Percentiles rank a stretch among this genome's conserved stretches.
Evolutionary conservation across 2,113 vertebrate genomes (phyloP).

Genomic region (Eubucco bourcierii): DNA sequence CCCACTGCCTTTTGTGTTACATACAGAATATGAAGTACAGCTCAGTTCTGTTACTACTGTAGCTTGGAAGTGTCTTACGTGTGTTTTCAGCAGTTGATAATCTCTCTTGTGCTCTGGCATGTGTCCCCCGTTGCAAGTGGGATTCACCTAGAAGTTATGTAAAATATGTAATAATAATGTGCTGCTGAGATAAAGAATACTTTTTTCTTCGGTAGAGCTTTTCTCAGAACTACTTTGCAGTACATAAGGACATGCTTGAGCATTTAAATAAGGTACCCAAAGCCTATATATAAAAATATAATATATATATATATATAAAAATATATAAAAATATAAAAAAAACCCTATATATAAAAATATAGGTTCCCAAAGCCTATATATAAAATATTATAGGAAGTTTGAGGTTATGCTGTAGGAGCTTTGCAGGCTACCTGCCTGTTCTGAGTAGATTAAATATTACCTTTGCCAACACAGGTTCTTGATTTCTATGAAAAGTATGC

Average conservation of each 20-base stretch:
- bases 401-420: background rate
- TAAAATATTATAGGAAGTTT: background rate
- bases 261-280: background rate
- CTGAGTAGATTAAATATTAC: background rate
- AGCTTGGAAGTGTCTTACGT: background rate
- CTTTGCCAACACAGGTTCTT: background rate
- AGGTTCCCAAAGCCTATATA: background rate
- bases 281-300: background rate
- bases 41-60: background rate
- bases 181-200: background rate
- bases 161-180: background rate
- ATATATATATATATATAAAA: background rate
- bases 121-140: accelerated
- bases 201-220: background rate
- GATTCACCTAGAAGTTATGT: background rate
- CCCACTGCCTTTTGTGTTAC: background rate
- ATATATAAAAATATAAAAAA: background rate
- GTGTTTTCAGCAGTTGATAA: background rate
- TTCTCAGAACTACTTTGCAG: background rate
- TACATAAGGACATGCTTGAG: background rate
- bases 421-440: background rate
- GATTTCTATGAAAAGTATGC: background rate
- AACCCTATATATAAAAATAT: too few relatives aligned
- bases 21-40: background rate
- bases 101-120: background rate